Conservation (phyloP, 1,140 invertebrate species). For the Babylonia areolata region DNA sequence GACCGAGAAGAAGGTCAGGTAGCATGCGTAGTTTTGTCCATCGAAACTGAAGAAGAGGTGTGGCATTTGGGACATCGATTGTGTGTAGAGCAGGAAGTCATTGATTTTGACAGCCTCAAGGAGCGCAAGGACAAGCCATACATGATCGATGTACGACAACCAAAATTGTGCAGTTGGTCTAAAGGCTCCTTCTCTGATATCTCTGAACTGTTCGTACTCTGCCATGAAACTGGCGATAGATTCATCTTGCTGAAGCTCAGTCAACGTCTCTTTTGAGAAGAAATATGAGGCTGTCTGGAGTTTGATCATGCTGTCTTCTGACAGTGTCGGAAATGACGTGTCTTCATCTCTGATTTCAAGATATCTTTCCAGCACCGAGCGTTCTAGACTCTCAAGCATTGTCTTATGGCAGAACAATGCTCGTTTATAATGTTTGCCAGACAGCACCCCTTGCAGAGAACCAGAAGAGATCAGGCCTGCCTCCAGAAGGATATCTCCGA, state of each 20-base stretch:
- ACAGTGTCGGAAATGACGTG: not conserved
- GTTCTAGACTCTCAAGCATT: not conserved
- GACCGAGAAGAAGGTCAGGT: constrained; percentile 9
- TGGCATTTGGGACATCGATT: not conserved
- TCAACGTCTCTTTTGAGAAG: not conserved
- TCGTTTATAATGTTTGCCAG: constrained; percentile 1
- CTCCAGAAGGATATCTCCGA: not conserved
- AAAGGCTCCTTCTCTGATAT: not conserved
- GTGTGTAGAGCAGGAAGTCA: not conserved
- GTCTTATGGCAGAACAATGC: constrained; percentile 5
- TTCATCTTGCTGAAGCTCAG: not conserved
- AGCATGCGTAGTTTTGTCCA: not conserved
- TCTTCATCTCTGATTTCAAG: not conserved
- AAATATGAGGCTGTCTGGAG: not conserved
- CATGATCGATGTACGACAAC: constrained; percentile 7
- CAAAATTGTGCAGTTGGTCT: not conserved
- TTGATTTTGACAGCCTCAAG: constrained; percentile 5
- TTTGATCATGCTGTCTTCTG: not conserved
- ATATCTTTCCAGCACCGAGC: not conserved
- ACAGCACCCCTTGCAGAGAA: constrained; percentile 2
- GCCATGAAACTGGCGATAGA: not conserved
- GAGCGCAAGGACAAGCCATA: not conserved
- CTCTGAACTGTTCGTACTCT: constrained; percentile 1
- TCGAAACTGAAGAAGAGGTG: not conserved
- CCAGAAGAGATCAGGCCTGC: not conserved